Percentiles rank a stretch among this genome's conserved stretches.
These are phyloP conservation scores for Tetrapedia diversipes DNA, from an alignment of 2,888 invertebrate species.

Conservation along the genomic window DNA sequence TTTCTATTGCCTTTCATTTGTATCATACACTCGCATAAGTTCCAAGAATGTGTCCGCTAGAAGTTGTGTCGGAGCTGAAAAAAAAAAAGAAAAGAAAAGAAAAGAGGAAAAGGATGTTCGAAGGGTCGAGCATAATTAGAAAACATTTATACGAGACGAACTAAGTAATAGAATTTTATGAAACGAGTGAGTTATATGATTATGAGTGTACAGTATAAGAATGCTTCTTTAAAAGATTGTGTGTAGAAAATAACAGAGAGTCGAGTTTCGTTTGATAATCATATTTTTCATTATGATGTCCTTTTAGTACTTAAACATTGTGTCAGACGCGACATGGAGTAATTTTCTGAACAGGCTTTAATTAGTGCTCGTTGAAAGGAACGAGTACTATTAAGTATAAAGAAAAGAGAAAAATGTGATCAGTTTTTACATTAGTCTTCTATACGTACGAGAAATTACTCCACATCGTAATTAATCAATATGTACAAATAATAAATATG, in stretches of 20 bases:
- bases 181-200: conserved; percentile 34
- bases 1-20: conserved; percentile 45
- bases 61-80: conserved; percentile 7
- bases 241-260: conserved; percentile 43
- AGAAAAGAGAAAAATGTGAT: conserved; percentile 8
- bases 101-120: background rate
- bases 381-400: conserved; percentile 5
- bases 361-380: conserved; percentile 10
- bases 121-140: conserved; percentile 11
- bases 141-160: conserved; percentile 25
- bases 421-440: conserved; percentile 27
- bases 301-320: conserved; percentile 57
- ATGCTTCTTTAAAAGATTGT: conserved; percentile 48
- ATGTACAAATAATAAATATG: conserved; percentile 77
- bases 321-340: conserved; percentile 49
- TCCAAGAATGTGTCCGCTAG: conserved; percentile 7
- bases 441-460: conserved; percentile 42
- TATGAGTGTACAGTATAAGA: conserved; percentile 36
- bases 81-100: background rate
- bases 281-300: conserved; percentile 68
- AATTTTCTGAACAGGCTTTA: conserved; percentile 28
- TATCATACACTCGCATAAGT: conserved; percentile 20
- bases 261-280: conserved; percentile 62
- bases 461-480: conserved; percentile 63
- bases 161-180: conserved; percentile 33